A percentile compares a stretch with the other conserved stretches of the same genome.
Evolutionary conservation across 2,888 invertebrate species (phyloP).

Genomic region (Peribatodes rhomboidaria): DNA sequence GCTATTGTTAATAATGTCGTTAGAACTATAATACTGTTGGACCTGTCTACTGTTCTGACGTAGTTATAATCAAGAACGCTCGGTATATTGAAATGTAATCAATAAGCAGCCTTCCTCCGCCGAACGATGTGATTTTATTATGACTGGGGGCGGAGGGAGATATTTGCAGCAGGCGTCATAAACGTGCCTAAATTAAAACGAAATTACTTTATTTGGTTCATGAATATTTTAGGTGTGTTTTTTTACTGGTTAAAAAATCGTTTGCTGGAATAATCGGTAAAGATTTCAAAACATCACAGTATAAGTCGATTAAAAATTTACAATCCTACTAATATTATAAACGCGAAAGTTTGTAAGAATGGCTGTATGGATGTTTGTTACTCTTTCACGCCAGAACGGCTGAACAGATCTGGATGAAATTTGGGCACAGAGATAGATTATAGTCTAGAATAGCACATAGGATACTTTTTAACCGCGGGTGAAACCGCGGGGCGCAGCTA

Average conservation of each 20-base stretch:
- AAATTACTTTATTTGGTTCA: neutral
- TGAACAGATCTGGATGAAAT: no score
- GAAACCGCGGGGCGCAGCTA: no score
- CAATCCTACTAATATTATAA: no score
- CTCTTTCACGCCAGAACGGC: no score
- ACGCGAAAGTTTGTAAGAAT: no score
- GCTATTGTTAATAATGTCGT: neutral
- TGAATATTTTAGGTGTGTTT: conserved; percentile 1
- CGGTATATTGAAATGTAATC: conserved; percentile 36
- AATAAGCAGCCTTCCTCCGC: conserved; percentile 24
- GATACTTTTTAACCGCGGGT: no score
- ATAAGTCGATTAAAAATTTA: no score
- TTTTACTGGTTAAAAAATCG: conserved; percentile 35
- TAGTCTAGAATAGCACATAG: no score
- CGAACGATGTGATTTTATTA: conserved; percentile 40
- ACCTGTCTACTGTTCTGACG: conserved; percentile 5
- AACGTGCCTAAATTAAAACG: conserved; percentile 10
- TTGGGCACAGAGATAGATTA: no score
- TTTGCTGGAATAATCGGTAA: no score
- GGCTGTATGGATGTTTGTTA: no score
- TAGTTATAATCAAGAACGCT: conserved; percentile 34
- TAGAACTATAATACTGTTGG: conserved; percentile 9
- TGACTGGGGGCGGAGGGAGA: conserved; percentile 4
- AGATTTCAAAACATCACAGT: no score
- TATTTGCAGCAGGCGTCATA: neutral